Evolutionary conservation across 2,888 invertebrate species (phyloP).

Genomic region (Nemotelus pantherinus): DNA sequence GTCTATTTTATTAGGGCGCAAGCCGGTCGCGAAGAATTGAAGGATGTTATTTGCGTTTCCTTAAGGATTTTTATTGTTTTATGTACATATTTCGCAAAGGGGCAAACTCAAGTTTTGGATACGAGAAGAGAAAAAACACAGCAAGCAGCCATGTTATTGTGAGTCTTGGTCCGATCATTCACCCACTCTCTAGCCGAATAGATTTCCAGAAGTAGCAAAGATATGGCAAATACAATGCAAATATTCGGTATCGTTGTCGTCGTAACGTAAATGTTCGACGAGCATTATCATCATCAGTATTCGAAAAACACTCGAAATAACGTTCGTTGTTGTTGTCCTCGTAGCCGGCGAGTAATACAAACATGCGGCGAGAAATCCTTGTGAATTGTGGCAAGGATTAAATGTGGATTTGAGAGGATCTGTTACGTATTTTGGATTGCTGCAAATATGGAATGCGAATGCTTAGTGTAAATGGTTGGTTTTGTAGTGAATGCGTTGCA

Average conservation of each 20-base stretch:
- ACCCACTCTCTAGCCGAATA: background rate
- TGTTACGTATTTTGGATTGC: slow-evolving; percentile 5
- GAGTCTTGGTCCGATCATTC: background rate
- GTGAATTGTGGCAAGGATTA: slow-evolving; percentile 37
- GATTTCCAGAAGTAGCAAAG: slow-evolving; percentile 10
- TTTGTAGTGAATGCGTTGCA: background rate
- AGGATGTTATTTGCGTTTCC: slow-evolving; percentile 38
- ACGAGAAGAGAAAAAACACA: slow-evolving; percentile 7
- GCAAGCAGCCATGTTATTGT: background rate
- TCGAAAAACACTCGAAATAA: slow-evolving; percentile 32
- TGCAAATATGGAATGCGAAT: background rate
- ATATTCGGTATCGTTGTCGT: slow-evolving; percentile 16
- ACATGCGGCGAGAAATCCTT: slow-evolving; percentile 33
- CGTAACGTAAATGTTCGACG: slow-evolving; percentile 15
- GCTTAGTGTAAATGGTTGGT: background rate
- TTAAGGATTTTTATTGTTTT: slow-evolving; percentile 39
- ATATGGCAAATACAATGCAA: slow-evolving; percentile 17
- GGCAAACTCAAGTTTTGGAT: background rate
- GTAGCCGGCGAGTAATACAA: slow-evolving; percentile 20
- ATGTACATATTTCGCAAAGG: slow-evolving; percentile 32
- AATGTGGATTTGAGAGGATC: slow-evolving; percentile 29
- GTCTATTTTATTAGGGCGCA: slow-evolving; percentile 35
- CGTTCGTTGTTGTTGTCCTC: too few relatives aligned
- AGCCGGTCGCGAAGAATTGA: slow-evolving; percentile 13
- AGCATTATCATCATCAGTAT: slow-evolving; percentile 20